A percentile compares a stretch with the other conserved stretches of the same genome.
Conservation (phyloP, 2,888 invertebrate species). For the Crematogaster levior region DNA sequence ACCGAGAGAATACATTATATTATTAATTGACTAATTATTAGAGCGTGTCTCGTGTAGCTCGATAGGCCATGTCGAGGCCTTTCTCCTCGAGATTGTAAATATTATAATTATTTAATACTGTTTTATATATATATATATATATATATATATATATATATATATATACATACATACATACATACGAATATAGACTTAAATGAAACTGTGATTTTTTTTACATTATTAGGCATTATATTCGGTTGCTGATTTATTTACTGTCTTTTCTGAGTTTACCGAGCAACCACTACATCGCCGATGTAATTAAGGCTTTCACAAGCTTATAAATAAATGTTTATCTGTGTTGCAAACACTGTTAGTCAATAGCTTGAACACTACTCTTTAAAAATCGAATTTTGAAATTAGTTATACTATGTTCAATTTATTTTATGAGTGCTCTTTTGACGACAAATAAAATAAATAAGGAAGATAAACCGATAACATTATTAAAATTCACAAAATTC, state of each 20-base stretch:
- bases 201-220: constrained; percentile 60
- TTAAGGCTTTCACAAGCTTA: constrained; percentile 34
- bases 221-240: constrained; percentile 27
- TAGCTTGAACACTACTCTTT: not conserved
- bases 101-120: constrained; percentile 64
- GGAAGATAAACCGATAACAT: not conserved
- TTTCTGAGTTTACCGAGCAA: constrained; percentile 4
- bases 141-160: constrained; percentile 41
- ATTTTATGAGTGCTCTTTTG: not conserved
- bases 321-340: not conserved
- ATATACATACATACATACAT: constrained; percentile 41
- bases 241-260: constrained; percentile 18
- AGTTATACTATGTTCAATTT: not conserved
- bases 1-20: constrained; percentile 17
- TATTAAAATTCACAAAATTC: not conserved
- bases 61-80: constrained; percentile 24
- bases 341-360: not conserved
- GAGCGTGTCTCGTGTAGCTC: constrained; percentile 38
- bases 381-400: not conserved
- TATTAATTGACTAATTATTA: constrained; percentile 49
- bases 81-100: constrained; percentile 56
- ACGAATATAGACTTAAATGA: constrained; percentile 62
- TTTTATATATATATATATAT: constrained; percentile 33
- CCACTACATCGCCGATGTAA: constrained; percentile 13
- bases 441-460: too few species aligned